Conservation (phyloP, 2,113 vertebrate species). For the Heloderma charlesbogerti region DNA sequence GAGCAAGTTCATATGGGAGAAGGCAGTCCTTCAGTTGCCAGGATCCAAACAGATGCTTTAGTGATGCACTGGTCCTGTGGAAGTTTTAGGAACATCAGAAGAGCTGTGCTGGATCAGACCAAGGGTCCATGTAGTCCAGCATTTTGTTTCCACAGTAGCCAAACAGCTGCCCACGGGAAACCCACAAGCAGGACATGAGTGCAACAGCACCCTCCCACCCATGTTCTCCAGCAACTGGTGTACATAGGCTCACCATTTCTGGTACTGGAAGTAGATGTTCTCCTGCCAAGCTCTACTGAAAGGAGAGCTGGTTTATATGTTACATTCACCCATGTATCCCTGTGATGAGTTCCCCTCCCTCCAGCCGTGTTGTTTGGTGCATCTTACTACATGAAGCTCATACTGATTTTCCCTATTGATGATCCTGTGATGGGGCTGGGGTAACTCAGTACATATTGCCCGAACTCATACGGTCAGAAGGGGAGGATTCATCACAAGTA, state of each 20-base stretch:
- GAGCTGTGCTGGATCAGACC: too few relatives aligned
- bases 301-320: not conserved
- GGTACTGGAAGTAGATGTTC: not conserved
- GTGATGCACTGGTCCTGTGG: not conserved
- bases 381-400: not conserved
- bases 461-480: not conserved
- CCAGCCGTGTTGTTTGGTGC: not conserved
- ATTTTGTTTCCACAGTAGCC: too few relatives aligned
- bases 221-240: too few relatives aligned
- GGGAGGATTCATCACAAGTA: not conserved
- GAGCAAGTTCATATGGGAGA: not conserved
- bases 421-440: not conserved
- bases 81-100: not conserved
- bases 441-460: not conserved
- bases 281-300: not conserved
- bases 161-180: too few relatives aligned
- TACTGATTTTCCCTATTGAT: not conserved
- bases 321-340: not conserved
- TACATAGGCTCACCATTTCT: too few relatives aligned
- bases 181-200: too few relatives aligned
- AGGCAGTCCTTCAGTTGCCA: constrained; percentile 25
- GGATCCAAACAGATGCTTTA: not conserved
- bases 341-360: not conserved
- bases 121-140: too few relatives aligned
- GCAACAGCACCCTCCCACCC: too few relatives aligned